Conservation (phyloP, 1,140 invertebrate species). For the Metaphire vulgaris region DNA sequence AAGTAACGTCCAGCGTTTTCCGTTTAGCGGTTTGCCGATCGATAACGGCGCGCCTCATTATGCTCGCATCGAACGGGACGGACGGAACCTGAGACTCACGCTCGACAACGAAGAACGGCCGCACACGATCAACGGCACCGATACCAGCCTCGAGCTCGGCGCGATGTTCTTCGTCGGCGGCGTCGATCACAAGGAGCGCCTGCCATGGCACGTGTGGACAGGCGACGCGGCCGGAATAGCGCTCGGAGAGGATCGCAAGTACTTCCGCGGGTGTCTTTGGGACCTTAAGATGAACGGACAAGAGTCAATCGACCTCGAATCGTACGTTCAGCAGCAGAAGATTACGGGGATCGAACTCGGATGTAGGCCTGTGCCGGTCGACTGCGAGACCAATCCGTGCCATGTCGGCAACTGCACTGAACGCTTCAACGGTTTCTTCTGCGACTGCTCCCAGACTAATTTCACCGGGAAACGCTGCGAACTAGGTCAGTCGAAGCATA, state of each 20-base stretch:
- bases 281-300: slow-evolving; percentile 35
- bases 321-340: slow-evolving; percentile 17
- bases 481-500: slow-evolving; percentile 37
- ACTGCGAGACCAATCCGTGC: slow-evolving; percentile 28
- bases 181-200: slow-evolving; percentile 25
- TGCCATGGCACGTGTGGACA: slow-evolving; percentile 45
- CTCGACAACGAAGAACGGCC: slow-evolving; percentile 29
- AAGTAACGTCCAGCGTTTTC: slow-evolving; percentile 21
- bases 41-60: slow-evolving; percentile 13
- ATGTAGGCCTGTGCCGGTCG: slow-evolving; percentile 32
- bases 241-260: slow-evolving; percentile 24
- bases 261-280: slow-evolving; percentile 42
- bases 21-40: background rate
- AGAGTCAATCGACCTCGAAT: slow-evolving; percentile 32
- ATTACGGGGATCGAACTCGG: slow-evolving; percentile 29
- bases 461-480: slow-evolving; percentile 39
- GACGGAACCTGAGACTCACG: slow-evolving; percentile 12
- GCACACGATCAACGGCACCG: slow-evolving; percentile 14
- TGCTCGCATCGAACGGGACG: background rate
- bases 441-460: slow-evolving; percentile 38
- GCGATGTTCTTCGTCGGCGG: slow-evolving; percentile 25
- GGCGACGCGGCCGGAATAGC: background rate
- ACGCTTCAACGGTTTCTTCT: slow-evolving; percentile 34
- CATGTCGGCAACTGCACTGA: slow-evolving; percentile 36
- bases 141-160: slow-evolving; percentile 24